Evolutionary conservation across 2,888 invertebrate genomes (phyloP).

Genomic region (Alloscopus bannaensis): DNA sequence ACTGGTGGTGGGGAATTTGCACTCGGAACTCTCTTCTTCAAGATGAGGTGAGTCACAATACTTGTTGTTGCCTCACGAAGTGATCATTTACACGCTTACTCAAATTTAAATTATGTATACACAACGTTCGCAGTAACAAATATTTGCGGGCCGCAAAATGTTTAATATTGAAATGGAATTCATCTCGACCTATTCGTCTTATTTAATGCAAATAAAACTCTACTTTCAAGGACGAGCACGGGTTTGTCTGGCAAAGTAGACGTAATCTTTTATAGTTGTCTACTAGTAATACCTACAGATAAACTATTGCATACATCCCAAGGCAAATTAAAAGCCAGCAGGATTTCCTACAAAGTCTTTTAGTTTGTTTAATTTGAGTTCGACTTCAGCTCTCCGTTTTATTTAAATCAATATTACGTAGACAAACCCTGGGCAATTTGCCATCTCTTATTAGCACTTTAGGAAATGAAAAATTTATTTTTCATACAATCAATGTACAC

Average conservation of each 20-base stretch:
- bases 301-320: not conserved
- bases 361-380: not conserved
- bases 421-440: slow-evolving; percentile 34
- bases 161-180: not conserved
- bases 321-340: slow-evolving; percentile 18
- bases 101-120: not conserved
- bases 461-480: slow-evolving; percentile 15
- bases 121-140: not conserved
- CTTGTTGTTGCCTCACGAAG: not conserved
- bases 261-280: slow-evolving; percentile 9
- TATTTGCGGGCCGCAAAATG: not conserved
- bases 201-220: slow-evolving; percentile 12
- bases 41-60: slow-evolving; percentile 85
- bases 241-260: not conserved
- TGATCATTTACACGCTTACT: not conserved
- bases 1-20: slow-evolving; percentile 80
- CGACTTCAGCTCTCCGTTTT: not conserved
- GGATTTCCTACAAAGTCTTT: not conserved
- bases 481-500: not conserved
- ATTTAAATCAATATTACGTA: slow-evolving; percentile 8
- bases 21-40: slow-evolving; percentile 92
- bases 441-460: slow-evolving; percentile 7
- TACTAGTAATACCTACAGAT: not conserved
- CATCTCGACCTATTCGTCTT: not conserved
- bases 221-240: slow-evolving; percentile 18